Evolutionary conservation across 1,140 invertebrate genomes (phyloP).

Genomic region (Nephila pilipes): DNA sequence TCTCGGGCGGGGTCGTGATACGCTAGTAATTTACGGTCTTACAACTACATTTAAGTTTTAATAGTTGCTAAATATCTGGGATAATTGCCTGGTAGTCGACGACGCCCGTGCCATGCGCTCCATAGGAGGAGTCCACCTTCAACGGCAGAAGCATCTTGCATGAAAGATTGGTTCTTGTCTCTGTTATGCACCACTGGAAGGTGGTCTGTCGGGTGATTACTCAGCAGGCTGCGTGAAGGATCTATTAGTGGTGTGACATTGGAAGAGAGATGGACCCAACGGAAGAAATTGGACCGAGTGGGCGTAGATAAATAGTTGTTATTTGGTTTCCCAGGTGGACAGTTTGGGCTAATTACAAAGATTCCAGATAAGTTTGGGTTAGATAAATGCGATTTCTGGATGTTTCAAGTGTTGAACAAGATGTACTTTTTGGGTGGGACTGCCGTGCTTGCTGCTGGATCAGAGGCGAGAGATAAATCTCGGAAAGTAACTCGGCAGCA

Average conservation of each 20-base stretch:
- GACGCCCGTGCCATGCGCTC: constrained; percentile 24
- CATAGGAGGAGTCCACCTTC: constrained; percentile 13
- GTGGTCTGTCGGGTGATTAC: constrained; percentile 47
- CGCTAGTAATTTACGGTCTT: constrained; percentile 69
- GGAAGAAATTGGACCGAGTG: neutral
- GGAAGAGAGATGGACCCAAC: constrained; percentile 35
- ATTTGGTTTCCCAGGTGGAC: constrained; percentile 47
- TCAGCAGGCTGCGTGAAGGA: constrained; percentile 23
- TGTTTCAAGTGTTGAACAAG: neutral
- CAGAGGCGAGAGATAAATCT: no score
- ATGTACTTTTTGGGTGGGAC: neutral
- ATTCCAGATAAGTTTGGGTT: neutral
- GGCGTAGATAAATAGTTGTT: constrained; percentile 45
- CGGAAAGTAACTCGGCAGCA: no score
- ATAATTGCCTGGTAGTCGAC: constrained; percentile 56
- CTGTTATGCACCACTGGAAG: neutral
- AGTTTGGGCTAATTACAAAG: constrained; percentile 13
- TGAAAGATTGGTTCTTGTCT: constrained; percentile 17
- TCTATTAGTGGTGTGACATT: constrained; percentile 60
- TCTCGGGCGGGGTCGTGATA: constrained; percentile 29
- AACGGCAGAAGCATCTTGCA: neutral
- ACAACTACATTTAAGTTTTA: constrained; percentile 73
- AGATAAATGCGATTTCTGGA: neutral
- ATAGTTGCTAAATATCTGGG: constrained; percentile 72
- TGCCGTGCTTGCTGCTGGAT: no score